Base-by-base conservation (phyloP, 2,797 vertebrate species). In the Sebastes cheni region DNA sequence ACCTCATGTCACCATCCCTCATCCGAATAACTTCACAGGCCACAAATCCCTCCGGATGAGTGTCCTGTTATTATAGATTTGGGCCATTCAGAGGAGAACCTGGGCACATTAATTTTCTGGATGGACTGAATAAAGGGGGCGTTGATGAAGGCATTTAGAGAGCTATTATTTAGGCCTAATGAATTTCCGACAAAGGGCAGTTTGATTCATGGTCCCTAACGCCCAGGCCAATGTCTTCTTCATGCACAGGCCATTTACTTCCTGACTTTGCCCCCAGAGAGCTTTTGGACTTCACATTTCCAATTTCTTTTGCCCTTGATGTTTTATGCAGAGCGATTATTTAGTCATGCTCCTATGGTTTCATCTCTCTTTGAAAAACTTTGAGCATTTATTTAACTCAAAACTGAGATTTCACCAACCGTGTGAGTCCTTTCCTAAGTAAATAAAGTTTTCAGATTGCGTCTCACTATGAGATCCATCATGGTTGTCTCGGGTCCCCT, bases 81-180 rank as follows among this genome's bases (percentile, higher is more conserved):
- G 13, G 70, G 72, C 71, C 77, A 55, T 77, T 82, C 1, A 14
- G 27, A 86, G 83, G 32, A 81, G 64, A 89, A 82, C 75, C 80
- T 87, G 71, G 46, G 14, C 58, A 77, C 80, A 84, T 89, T 82
- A 7, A 84, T 89, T 85, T 77, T 59, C 61, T 71, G 59, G 50
- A 81, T 75, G 61, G 75, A 79, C 81, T 27, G 79, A 86, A 80
- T 84, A 79, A 89, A 88, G 50, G 52, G 52, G 39, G 46, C 42
- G 39, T 55, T 61, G 80, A 85, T 88, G 66, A 90, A 82, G 80
- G 75, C 85, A 85, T 92, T 91, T 87, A 89, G 58, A 82, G 85
- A 88, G 82, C 82, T 67, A 88, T 91, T 92, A 90, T 88, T 92
- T 87, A 88, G 85, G 65, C 56, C 34, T 83, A 86, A 87, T 92